These are phyloP conservation scores for Dioctria rufipes DNA, from an alignment of 2,888 invertebrate genomes.

Conservation along the genomic window DNA sequence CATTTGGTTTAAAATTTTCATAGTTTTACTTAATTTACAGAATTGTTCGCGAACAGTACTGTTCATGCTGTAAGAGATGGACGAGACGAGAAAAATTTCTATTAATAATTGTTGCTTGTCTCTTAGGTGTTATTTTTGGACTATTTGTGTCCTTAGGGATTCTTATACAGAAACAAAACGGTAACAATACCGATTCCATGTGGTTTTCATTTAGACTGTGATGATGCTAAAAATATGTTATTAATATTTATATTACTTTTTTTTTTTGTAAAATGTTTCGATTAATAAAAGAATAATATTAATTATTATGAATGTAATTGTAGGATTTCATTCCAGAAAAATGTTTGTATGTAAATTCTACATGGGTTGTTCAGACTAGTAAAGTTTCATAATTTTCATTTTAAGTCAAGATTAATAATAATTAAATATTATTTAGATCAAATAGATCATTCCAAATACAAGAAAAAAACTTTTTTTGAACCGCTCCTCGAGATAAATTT, in stretches of 20 bases:
- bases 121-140: constrained; percentile 1
- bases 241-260: constrained; percentile 58
- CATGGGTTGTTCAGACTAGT: no score
- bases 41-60: constrained; percentile 31
- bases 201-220: constrained; percentile 19
- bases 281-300: no score
- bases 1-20: not conserved
- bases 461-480: no score
- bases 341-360: no score
- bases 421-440: no score
- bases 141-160: constrained; percentile 17
- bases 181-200: constrained; percentile 9
- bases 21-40: not conserved
- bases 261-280: no score
- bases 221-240: not conserved
- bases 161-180: constrained; percentile 20
- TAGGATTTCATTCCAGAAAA: no score
- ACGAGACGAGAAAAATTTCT: constrained; percentile 24
- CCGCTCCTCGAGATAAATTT: no score
- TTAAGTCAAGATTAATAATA: no score
- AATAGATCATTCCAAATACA: no score
- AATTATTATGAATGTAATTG: no score
- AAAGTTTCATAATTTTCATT: no score
- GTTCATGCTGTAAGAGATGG: constrained; percentile 10
- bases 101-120: constrained; percentile 16